Conservation (phyloP, 2,113 vertebrate genomes). For the Pituophis catenifer region DNA sequence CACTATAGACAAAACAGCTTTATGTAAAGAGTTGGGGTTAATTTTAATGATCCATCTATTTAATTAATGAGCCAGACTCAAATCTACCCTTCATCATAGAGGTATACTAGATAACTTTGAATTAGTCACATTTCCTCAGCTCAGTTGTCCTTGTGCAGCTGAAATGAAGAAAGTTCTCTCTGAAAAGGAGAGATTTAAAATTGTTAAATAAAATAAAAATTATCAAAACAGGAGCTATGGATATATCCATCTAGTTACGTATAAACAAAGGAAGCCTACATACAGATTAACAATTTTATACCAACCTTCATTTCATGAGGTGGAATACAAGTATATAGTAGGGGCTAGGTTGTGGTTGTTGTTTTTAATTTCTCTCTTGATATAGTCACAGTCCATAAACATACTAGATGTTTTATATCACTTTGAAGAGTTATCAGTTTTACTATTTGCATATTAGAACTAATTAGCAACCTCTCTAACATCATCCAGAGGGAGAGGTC, state of each 20-base stretch:
- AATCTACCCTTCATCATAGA: neutral
- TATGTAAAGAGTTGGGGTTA: neutral
- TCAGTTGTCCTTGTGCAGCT: neutral
- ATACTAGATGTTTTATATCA: constrained; percentile 5
- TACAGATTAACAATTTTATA: neutral
- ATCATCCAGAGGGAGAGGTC: constrained; percentile 67
- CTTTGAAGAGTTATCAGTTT: constrained; percentile 36
- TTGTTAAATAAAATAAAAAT: neutral
- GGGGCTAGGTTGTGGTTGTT: neutral
- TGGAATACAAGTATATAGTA: neutral
- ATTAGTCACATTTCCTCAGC: neutral
- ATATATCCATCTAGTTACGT: neutral
- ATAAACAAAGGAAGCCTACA: neutral
- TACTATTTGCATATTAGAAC: constrained; percentile 80
- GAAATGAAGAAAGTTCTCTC: neutral
- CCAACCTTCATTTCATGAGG: neutral
- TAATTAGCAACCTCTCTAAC: constrained; percentile 85
- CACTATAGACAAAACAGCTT: neutral
- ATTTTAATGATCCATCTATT: neutral
- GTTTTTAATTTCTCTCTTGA: neutral
- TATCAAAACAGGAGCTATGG: neutral
- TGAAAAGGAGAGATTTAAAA: neutral
- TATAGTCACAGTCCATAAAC: constrained; percentile 5
- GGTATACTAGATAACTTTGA: neutral
- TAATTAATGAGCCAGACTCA: neutral